Conservation (phyloP, 92 coral and sea anemone genomes). For the Zoanthus gigantus region DNA sequence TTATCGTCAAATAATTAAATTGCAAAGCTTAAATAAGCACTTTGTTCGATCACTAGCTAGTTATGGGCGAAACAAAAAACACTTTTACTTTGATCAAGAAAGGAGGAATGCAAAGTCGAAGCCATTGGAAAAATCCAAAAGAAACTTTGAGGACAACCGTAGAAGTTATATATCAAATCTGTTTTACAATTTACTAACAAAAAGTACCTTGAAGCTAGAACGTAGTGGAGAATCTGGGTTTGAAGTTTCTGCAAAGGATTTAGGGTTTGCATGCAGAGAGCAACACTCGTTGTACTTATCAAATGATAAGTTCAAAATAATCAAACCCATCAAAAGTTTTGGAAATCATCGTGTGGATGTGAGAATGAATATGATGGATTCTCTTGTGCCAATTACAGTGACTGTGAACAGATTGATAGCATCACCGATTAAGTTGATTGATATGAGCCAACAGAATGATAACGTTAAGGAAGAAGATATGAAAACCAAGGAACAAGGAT, state of each 20-base stretch:
- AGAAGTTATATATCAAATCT: conserved; percentile 15
- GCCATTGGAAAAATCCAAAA: background rate
- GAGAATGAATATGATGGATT: conserved; percentile 6
- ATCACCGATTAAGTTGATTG: background rate
- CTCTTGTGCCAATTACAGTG: conserved; percentile 21
- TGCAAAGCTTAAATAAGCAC: conserved; percentile 4
- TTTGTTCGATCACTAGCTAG: conserved; percentile 39
- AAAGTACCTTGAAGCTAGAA: conserved; percentile 22
- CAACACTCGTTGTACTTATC: conserved; percentile 27
- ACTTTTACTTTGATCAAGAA: background rate
- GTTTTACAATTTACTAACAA: conserved; percentile 24
- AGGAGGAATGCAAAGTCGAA: background rate
- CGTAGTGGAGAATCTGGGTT: conserved; percentile 28
- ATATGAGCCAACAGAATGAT: background rate
- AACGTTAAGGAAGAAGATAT: background rate
- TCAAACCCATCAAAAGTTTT: conserved; percentile 32
- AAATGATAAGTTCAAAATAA: conserved; percentile 20
- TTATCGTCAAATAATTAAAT: background rate
- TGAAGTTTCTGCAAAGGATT: conserved; percentile 28
- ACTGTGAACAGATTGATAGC: conserved; percentile 8
- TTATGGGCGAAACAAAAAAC: conserved; percentile 9
- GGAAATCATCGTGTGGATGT: conserved; percentile 21
- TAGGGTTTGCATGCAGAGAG: conserved; percentile 29
- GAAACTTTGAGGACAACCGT: background rate
- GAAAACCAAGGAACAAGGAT: background rate